Evolutionary conservation across 92 coral and sea anemone genomes (phyloP), one percentile per base, ranked within the genome.

Genomic region (Phymanthus crucifer): DNA sequence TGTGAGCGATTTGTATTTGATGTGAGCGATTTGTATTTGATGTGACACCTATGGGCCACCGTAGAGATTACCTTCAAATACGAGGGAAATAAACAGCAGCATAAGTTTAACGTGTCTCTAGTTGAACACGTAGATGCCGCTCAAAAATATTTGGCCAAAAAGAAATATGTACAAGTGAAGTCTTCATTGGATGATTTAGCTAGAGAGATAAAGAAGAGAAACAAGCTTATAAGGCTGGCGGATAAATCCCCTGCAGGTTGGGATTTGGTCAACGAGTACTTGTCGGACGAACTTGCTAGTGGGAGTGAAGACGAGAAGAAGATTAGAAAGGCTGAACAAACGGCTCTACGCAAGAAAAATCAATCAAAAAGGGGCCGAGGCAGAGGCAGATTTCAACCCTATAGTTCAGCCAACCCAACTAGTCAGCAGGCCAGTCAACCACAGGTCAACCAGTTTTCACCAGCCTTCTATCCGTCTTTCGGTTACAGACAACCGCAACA

Each of bases 221-320:
- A 84, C 69, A 84, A 84, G 34, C 50, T 65, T 24, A 82, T 73
- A 74, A 58, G 86, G 78, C 24, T 82, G 45, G 80, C 80, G 6
- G 86, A 82, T 34, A 81, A 72, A 57, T 61, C 66, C 61, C 72
- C 72, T 32, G 87, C 83, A 23, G 83, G 87, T 24, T 71, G 83
- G 83, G 83, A 77, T 45, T 69, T 83, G 18, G 82, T 76, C 6
- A 83, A 77, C 77, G 80, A 84, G 31, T 78, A 84, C 58, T 66
- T 78, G 65, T 84, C 87, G 18, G 83, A 84, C 83, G 84, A 85
- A 19, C 71, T 84, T 43, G n/a, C 88, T 10, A 70, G 84, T 73
- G 84, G 84, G 23, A 71, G 75, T 0, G 88, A 79, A 45, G 88
- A 78, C 69, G 88, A 84, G 64, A 84, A 84, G 70, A 66, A 66